Evolutionary conservation across 2,113 vertebrate genomes (phyloP), one percentile per base, ranked within the genome.

Genomic region (Polypterus senegalus): DNA sequence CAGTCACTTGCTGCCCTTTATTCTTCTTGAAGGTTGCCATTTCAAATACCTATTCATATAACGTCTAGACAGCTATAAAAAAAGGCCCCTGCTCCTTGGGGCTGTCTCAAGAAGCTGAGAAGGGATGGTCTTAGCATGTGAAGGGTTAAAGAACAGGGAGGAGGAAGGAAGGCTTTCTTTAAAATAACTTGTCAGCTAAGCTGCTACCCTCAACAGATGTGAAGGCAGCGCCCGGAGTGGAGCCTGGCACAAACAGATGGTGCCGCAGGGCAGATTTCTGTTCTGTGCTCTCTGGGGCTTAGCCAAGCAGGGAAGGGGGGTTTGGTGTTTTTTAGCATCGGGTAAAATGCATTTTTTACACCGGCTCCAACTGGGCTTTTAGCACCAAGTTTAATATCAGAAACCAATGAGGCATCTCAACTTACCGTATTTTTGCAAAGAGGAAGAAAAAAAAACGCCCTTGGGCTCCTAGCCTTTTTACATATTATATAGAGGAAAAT

Each of bases 281-380:
- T 69, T 75, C 69, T 73, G 67, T 66, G 67, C 81, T 80, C 81
- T 75, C 67, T 11, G 60, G 65, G 77, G 69, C 69, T 68, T 61
- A 64, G 80, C 66, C 67, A 65, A 70, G 74, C 53, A 76, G 61
- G 56, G 60, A 59, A 59, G 61, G 65, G 59, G 52, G 58, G 59
- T 75, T 68, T 74, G 77, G 80, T 68, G 75, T 76, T 85, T 83
- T 78, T 81, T 78, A 67, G 82, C 81, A 87, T 85, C 81, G 86
- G 86, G 85, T 88, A 81, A 85, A 89, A 89, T 81, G 81, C 76
- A 88, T 90, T 90, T 90, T 85, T 89, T 88, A 88, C 81, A 85
- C 83, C 83, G 88, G 77, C 78, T 81, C 78, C 75, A 76, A 76
- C 76, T 60, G 72, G 76, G 83, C 79, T 83, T 78, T 79, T 74